These are phyloP conservation scores for Lateolabrax maculatus DNA, from an alignment of 2,797 vertebrate genomes.

Conservation along the genomic window DNA sequence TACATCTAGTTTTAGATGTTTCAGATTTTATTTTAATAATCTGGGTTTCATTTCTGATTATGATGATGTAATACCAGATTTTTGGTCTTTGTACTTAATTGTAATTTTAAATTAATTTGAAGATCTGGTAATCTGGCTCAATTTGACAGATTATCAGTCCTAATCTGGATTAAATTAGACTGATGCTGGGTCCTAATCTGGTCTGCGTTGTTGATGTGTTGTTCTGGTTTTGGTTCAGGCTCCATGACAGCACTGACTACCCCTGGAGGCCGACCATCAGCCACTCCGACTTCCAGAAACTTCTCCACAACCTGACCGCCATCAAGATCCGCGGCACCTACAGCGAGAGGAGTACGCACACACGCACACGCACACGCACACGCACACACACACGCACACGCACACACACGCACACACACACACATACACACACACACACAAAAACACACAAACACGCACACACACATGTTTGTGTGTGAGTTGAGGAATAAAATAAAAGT, in stretches of 20 bases:
- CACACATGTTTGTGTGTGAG: too few species aligned
- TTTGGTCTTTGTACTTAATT: too few species aligned
- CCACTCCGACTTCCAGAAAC: constrained; percentile 94
- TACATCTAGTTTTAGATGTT: too few species aligned
- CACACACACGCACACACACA: not conserved
- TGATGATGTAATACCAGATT: too few species aligned
- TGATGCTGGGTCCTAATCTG: not conserved
- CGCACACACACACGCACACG: not conserved
- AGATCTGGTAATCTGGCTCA: not conserved
- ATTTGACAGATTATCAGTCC: not conserved
- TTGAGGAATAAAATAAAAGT: too few species aligned
- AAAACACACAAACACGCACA: constrained; percentile 52
- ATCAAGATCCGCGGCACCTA: constrained; percentile 97
- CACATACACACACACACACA: constrained; percentile 72
- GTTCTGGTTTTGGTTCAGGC: constrained; percentile 78
- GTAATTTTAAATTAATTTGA: not conserved
- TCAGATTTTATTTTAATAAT: too few species aligned
- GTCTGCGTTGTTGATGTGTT: not conserved
- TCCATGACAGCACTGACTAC: constrained; percentile 93
- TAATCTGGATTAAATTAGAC: not conserved
- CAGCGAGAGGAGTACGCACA: constrained; percentile 91
- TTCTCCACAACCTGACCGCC: constrained; percentile 94
- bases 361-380: not conserved
- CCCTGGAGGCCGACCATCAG: constrained; percentile 92
- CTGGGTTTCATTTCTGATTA: too few species aligned